Conservation (phyloP, 2,113 vertebrate genomes). For the Machaerirhynchus nigripectus region DNA sequence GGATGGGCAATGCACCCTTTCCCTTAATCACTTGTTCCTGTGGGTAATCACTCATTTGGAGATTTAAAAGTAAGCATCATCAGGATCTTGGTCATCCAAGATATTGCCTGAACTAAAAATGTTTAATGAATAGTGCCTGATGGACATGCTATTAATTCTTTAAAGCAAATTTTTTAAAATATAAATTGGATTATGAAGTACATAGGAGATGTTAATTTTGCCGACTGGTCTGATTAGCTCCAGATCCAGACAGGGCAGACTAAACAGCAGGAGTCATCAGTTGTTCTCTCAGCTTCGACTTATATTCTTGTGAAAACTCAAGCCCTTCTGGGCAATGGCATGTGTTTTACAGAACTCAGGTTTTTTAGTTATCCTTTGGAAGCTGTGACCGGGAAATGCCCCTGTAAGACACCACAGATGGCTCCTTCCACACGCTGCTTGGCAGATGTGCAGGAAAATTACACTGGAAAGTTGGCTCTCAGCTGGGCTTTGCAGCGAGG, state of each 20-base stretch:
- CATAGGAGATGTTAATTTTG: neutral
- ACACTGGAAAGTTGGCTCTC: constrained; percentile 33
- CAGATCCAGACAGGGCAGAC: neutral
- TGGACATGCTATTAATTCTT: neutral
- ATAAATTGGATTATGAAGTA: neutral
- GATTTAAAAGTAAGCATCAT: neutral
- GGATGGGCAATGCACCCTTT: neutral
- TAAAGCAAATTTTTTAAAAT: neutral
- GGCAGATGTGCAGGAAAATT: constrained; percentile 55
- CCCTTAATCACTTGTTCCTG: neutral
- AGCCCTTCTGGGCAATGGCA: neutral
- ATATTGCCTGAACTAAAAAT: neutral
- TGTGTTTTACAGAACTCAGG: neutral
- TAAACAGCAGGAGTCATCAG: neutral
- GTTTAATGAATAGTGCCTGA: neutral
- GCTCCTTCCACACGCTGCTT: neutral
- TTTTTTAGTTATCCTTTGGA: constrained; percentile 35
- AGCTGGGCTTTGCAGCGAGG: neutral
- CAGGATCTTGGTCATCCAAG: neutral
- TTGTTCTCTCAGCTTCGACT: constrained; percentile 4
- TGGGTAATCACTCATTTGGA: neutral
- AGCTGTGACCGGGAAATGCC: constrained; percentile 38
- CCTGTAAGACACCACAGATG: constrained; percentile 10
- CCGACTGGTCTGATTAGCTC: neutral
- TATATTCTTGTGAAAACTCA: neutral